Base-by-base conservation (phyloP, 1,140 invertebrate species). In the Trichomalopsis sarcophagae region DNA sequence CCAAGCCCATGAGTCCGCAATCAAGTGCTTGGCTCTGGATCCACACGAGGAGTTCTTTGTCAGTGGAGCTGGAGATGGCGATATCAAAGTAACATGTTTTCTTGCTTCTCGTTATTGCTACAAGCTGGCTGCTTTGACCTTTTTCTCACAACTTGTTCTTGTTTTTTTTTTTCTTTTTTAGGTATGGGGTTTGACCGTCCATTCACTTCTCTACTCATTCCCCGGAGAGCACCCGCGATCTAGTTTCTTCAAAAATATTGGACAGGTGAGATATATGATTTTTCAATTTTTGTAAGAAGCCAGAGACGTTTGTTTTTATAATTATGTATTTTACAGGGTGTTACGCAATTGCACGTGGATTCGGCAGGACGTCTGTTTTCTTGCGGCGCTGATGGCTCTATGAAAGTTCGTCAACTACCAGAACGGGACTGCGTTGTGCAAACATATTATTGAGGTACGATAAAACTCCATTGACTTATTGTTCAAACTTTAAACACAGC, bases 371-470 rank as follows among this genome's bases (percentile, higher is more conserved):
- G 98, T 84, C 93, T 99, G 87, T 99, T 98, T 94, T 99, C 98
- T 1, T 99, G 99, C 92, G 99, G 99, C 81, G 98, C 98, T 55
- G 99, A 99, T 94, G 99, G 98, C 87, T 99, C 98, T 69, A 97
- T 99, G 96, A 99, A 99, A 95, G 97, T 99, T 89, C 95, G 98
- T 87, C 96, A 97, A 91, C 94, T 99, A 87, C 97, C 97, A 27
- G 96, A 97, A 90, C 94, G 95, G 83, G 95, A 96, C 91, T 93
- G 92, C 75, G 89, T 93, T 87, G 91, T 93, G 73, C 93, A 93
- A 87, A 91, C 92, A 82, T 90, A 91, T 88, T 93, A 93, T 86
- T 93, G 91, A 86, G 77, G 85, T 86, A 75, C 33, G 40, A 27
- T 23, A 50, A 17, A 62, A 4, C 4, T 62, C 17, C 14, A 21